Conservation (phyloP, 2,113 vertebrate species). For the Camelus dromedarius region DNA sequence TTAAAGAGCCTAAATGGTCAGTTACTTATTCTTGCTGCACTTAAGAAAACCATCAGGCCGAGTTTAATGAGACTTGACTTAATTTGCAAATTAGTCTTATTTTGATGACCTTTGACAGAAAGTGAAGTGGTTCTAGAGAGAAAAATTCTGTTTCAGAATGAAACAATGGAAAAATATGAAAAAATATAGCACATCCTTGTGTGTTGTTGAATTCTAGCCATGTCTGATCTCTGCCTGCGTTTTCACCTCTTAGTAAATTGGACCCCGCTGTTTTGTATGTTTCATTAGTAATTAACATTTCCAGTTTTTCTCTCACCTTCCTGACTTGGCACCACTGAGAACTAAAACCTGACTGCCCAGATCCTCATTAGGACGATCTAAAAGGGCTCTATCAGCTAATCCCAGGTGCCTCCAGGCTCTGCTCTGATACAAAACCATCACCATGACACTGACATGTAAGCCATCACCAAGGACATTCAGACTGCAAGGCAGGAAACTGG, state of each 20-base stretch:
- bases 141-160: background rate
- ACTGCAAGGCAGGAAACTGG: background rate
- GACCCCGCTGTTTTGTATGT: background rate
- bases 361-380: background rate
- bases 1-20: background rate
- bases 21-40: background rate
- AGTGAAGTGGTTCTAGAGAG: background rate
- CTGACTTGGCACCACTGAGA: background rate
- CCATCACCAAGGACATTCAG: background rate
- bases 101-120: constrained; percentile 4
- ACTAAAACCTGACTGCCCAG: background rate
- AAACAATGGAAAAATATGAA: background rate
- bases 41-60: constrained; percentile 14
- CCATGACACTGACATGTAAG: background rate
- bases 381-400: background rate
- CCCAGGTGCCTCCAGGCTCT: background rate
- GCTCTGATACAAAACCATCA: background rate
- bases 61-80: background rate
- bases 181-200: background rate
- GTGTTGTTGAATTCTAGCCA: background rate
- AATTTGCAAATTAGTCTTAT: constrained; percentile 20
- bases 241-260: background rate
- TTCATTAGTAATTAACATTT: constrained; percentile 45
- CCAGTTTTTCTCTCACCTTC: background rate
- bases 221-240: background rate